phyloP scores from a whole-genome alignment of 2,797 vertebrate genomes.

The Phoeniculus purpureus region DNA sequence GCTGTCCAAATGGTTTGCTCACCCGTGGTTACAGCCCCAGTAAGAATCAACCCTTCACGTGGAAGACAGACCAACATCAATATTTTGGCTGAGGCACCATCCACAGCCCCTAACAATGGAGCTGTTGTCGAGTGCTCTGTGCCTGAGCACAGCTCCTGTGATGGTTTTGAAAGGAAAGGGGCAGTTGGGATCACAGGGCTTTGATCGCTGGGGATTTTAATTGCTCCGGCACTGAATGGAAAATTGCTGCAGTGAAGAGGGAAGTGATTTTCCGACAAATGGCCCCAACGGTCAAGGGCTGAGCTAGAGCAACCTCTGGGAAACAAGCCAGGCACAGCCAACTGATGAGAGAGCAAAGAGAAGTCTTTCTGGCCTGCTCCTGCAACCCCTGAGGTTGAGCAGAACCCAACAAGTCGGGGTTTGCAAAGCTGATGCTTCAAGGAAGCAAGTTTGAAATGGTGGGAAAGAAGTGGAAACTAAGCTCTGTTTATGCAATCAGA shows the following conservation, averaged over 20 bases:
- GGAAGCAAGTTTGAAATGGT: slow-evolving; percentile 38
- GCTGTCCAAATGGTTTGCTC: slow-evolving; percentile 19
- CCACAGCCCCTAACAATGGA: slow-evolving; percentile 29
- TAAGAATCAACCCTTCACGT: slow-evolving; percentile 33
- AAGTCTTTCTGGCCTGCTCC: not conserved
- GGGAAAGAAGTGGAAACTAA: slow-evolving; percentile 35
- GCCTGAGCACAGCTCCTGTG: not conserved
- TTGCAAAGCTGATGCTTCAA: slow-evolving; percentile 43
- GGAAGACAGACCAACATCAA: slow-evolving; percentile 47
- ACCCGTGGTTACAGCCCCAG: slow-evolving; percentile 8
- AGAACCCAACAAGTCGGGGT: slow-evolving; percentile 23
- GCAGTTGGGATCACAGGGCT: slow-evolving; percentile 50
- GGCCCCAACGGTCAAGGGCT: slow-evolving; percentile 50
- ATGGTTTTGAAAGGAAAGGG: slow-evolving; percentile 45
- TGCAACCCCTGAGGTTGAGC: slow-evolving; percentile 15
- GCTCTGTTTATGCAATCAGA: slow-evolving; percentile 2
- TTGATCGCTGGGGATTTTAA: slow-evolving; percentile 63
- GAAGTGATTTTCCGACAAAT: slow-evolving; percentile 54
- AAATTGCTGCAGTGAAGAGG: slow-evolving; percentile 59
- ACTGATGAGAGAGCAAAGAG: slow-evolving; percentile 50
- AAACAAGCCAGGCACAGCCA: slow-evolving; percentile 56
- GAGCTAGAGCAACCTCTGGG: slow-evolving; percentile 47
- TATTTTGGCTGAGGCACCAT: slow-evolving; percentile 52
- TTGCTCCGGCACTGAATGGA: slow-evolving; percentile 59
- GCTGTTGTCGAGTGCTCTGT: slow-evolving; percentile 26